Percentiles rank a stretch among this genome's conserved stretches.
Conservation (phyloP, 2,888 invertebrate species). For the Quadriops clusia region DNA sequence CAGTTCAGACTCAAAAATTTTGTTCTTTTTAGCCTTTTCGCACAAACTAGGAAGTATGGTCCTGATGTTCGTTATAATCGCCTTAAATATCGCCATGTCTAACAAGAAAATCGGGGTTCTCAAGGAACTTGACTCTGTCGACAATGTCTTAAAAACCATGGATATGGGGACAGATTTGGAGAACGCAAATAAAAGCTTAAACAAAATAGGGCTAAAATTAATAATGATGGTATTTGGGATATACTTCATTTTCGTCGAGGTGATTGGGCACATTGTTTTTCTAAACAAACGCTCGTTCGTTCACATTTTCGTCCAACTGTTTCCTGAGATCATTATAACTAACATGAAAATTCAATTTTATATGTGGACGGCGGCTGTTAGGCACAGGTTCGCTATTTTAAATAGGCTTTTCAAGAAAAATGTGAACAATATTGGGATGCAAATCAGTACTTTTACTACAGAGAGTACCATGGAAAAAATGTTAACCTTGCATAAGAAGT, state of each 20-base stretch:
- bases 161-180: constrained; percentile 6
- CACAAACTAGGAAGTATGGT: constrained; percentile 9
- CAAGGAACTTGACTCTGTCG: constrained; percentile 8
- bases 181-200: constrained; percentile 10
- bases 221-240: neutral
- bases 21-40: too few species aligned
- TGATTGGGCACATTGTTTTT: neutral
- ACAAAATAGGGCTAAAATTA: constrained; percentile 2
- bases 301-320: constrained; percentile 1
- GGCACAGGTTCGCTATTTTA: constrained; percentile 9
- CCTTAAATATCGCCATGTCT: constrained; percentile 9
- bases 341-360: constrained; percentile 12
- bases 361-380: constrained; percentile 9
- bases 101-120: constrained; percentile 8
- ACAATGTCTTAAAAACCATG: constrained; percentile 8
- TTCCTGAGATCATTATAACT: constrained; percentile 7
- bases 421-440: constrained; percentile 1
- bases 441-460: constrained; percentile 4
- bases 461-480: constrained; percentile 7
- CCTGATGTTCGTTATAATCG: constrained; percentile 8
- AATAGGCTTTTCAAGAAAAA: constrained; percentile 7
- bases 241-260: neutral
- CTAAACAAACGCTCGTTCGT: constrained; percentile 1
- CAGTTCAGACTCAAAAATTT: too few species aligned
- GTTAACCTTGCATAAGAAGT: constrained; percentile 11